These are phyloP conservation scores for Latrodectus hesperus DNA, from an alignment of 2,888 invertebrate species.

Conservation along the genomic window DNA sequence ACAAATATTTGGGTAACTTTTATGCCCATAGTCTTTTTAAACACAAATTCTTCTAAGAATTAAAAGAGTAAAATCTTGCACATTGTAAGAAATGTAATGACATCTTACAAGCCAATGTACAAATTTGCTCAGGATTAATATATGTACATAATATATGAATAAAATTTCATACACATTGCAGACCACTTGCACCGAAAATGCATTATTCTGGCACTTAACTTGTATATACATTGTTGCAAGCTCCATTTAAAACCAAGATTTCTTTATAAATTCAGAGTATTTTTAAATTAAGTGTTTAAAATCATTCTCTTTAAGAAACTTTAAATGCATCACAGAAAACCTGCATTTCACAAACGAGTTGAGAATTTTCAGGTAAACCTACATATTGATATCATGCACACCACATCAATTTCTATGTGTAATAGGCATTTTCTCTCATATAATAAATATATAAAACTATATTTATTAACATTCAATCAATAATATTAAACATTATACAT, in stretches of 20 bases:
- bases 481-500: too few relatives aligned
- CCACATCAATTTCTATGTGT: background rate
- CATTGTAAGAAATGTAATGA: slow-evolving; percentile 9
- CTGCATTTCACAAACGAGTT: background rate
- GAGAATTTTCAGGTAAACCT: background rate
- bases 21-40: background rate
- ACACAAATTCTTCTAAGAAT: background rate
- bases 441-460: too few relatives aligned
- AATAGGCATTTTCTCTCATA: too few relatives aligned
- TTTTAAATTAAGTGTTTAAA: background rate
- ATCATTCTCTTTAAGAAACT: background rate
- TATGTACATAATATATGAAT: slow-evolving; percentile 5
- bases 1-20: slow-evolving; percentile 23
- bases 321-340: slow-evolving; percentile 21
- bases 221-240: slow-evolving; percentile 29
- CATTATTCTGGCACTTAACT: slow-evolving; percentile 37
- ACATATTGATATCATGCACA: background rate
- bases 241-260: slow-evolving; percentile 7
- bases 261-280: too few relatives aligned
- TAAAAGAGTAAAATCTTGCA: slow-evolving; percentile 12
- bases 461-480: too few relatives aligned
- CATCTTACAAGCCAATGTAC: slow-evolving; percentile 16
- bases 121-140: background rate
- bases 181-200: slow-evolving; percentile 4
- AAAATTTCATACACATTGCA: background rate